Conservation (phyloP, 2,888 invertebrate genomes). For the Taphrorychus bicolor region DNA sequence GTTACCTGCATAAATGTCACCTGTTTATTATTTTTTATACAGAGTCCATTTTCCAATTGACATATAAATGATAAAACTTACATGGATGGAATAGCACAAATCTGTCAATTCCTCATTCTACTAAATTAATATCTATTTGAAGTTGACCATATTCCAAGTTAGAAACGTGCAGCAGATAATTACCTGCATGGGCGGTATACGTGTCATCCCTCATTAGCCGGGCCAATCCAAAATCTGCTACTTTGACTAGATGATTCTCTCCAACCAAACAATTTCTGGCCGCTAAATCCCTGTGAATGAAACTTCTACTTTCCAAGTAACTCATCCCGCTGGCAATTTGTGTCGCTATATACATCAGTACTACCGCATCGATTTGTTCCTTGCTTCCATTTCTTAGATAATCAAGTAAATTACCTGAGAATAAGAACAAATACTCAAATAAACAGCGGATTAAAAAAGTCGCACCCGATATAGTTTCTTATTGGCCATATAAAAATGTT, state of each 20-base stretch:
- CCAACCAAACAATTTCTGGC: conserved; percentile 99
- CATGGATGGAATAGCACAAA: too few species aligned
- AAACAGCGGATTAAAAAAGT: neutral
- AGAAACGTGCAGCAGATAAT: too few species aligned
- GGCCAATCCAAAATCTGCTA: conserved; percentile 98
- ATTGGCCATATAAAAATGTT: too few species aligned
- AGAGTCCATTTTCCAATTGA: too few species aligned
- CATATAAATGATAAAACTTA: too few species aligned
- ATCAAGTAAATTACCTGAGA: conserved; percentile 88
- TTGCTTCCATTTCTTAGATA: conserved; percentile 88
- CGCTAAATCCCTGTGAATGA: conserved; percentile 96
- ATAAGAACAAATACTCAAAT: too few species aligned
- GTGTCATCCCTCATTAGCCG: conserved; percentile 98
- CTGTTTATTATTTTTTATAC: too few species aligned
- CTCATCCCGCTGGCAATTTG: conserved; percentile 99
- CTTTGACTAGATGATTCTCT: conserved; percentile 96
- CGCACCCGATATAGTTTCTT: too few species aligned
- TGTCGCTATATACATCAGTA: conserved; percentile 99
- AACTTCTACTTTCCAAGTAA: conserved; percentile 93
- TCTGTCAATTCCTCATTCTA: too few species aligned
- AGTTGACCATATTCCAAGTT: too few species aligned
- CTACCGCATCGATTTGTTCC: conserved; percentile 90
- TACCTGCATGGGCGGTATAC: conserved; percentile 96
- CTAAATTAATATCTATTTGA: too few species aligned
- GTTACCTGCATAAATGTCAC: too few species aligned